Percentiles rank a stretch among this genome's conserved stretches.
Conservation (phyloP, 2,113 vertebrate genomes). For the Danionella cerebrum region DNA sequence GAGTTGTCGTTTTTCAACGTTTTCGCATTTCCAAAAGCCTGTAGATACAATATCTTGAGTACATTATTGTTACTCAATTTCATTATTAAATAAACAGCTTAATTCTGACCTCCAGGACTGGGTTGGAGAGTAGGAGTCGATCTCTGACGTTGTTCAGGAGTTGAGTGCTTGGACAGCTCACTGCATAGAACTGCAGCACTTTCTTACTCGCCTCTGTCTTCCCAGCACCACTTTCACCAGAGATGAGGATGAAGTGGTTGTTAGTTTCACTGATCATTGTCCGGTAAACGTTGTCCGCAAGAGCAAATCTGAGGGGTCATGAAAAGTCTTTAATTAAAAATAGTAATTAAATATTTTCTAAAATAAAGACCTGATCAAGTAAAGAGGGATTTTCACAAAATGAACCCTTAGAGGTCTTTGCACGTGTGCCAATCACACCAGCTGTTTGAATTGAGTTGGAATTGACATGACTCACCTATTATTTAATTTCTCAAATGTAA, state of each 20-base stretch:
- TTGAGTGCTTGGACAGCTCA: slow-evolving; percentile 82
- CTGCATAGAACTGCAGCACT: slow-evolving; percentile 88
- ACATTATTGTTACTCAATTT: background rate
- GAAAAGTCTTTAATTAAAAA: background rate
- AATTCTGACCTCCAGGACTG: slow-evolving; percentile 84
- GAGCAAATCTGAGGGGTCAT: slow-evolving; percentile 72
- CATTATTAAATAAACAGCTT: background rate
- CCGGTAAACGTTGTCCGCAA: slow-evolving; percentile 90
- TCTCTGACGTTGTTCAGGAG: slow-evolving; percentile 81
- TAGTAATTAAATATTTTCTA: no score
- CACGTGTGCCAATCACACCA: no score
- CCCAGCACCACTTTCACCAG: slow-evolving; percentile 93
- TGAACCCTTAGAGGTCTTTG: no score
- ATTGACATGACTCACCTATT: no score
- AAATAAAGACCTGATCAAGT: no score
- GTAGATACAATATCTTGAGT: background rate
- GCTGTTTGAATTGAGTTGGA: no score
- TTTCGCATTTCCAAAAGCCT: slow-evolving; percentile 97
- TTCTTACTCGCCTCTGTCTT: slow-evolving; percentile 97
- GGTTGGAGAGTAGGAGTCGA: slow-evolving; percentile 86
- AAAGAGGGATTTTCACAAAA: no score
- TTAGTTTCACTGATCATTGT: slow-evolving; percentile 84
- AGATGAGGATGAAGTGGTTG: slow-evolving; percentile 96
- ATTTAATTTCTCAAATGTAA: no score
- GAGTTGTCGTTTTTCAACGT: slow-evolving; percentile 96